Base-by-base conservation (phyloP, 2,113 vertebrate species). In the Oncorhynchus masou region DNA sequence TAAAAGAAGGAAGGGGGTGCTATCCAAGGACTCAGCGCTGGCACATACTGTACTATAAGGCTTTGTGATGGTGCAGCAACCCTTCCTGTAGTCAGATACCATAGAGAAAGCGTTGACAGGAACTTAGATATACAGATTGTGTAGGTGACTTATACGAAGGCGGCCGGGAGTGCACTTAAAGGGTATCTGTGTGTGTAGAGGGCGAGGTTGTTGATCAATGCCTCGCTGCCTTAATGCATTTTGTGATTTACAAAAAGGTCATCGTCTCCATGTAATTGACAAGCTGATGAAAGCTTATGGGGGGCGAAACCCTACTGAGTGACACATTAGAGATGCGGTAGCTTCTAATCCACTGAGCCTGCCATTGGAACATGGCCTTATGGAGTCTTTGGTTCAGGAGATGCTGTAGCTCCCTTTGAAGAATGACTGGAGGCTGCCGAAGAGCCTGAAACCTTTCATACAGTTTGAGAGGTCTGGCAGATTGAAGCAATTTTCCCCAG, bases 371-470 rank as follows among this genome's bases (percentile, higher is more conserved):
- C 79, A 62, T 62, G 76, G 60, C 77, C 70, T 84, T 70, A 65
- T 16, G 72, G 31, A 80, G 25, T 69, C 67, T 16, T 48, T 27
- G 64, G 29, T 68, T 74, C 70, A 66, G 81, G 15, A 65, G 67
- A 70, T 27, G 62, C 48, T 45, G 8, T 73, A 57, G 15, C 64
- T 75, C 13, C 59, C 82, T 79, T 84, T 75, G 68, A 82, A 87
- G 70, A 68, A 69, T 25, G 39, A 77, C 74, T 75, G 60, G 68
- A 74, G 80, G 22, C 54, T 19, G 51, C 74, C 62, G 45, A 51
- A 81, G 73, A 79, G 74, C 60, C 60, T 71, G 60, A 83, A 85
- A 83, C 70, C 75, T 77, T 79, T 83, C 83, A 81, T 82, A 65
- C 49, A 66, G n/a, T 73, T 78, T 71, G 16, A 81, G 74, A 83